Conservation (phyloP, 2,888 invertebrate species). For the Lathronympha strigana region DNA sequence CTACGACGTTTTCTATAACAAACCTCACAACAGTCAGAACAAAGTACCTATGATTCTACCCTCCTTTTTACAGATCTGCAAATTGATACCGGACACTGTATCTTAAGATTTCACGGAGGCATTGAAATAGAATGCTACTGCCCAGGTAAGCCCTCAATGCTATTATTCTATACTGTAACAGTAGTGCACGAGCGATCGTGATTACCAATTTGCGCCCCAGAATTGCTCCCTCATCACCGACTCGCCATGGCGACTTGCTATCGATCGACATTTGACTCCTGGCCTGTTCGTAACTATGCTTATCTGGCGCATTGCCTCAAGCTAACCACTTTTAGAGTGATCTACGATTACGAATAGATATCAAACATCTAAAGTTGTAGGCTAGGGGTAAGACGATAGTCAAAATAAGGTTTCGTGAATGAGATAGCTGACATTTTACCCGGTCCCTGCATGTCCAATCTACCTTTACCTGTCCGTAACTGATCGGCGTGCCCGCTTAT, state of each 20-base stretch:
- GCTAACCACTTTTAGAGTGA: not conserved
- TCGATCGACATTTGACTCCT: constrained; percentile 48
- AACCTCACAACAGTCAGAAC: no score
- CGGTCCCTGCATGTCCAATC: constrained; percentile 48
- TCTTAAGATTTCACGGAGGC: not conserved
- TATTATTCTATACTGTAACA: constrained; percentile 25
- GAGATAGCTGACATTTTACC: constrained; percentile 44
- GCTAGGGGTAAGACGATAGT: not conserved
- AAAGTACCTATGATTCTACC: not conserved
- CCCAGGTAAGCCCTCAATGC: constrained; percentile 9
- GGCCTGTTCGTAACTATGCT: constrained; percentile 7
- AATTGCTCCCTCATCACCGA: constrained; percentile 36
- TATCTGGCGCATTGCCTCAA: not conserved
- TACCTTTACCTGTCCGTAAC: constrained; percentile 50
- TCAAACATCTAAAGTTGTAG: not conserved
- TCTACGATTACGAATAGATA: not conserved
- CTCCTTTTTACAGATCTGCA: no score
- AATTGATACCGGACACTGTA: not conserved
- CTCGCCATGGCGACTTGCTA: constrained; percentile 33
- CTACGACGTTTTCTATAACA: no score
- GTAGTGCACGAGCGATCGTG: constrained; percentile 33
- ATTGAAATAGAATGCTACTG: constrained; percentile 4
- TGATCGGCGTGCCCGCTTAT: constrained; percentile 52
- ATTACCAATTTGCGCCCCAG: constrained; percentile 39
- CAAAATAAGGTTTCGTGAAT: not conserved